phyloP scores from a whole-genome alignment of 2,113 vertebrate genomes.

The Limanda limanda region DNA sequence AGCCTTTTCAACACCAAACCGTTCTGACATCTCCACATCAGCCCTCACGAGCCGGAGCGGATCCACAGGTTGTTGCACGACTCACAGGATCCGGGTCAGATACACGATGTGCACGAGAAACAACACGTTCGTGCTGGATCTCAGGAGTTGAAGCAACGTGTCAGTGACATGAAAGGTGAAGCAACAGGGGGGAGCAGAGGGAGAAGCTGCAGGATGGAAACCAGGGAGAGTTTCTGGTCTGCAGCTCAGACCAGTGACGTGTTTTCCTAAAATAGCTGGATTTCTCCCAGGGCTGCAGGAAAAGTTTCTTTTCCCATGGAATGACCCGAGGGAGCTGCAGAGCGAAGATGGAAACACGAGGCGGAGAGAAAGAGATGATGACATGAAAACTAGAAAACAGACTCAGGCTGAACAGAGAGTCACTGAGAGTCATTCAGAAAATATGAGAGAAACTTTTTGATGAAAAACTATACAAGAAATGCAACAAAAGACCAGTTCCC shows the following conservation, averaged over 20 bases:
- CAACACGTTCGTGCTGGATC: too few relatives aligned
- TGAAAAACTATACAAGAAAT: too few relatives aligned
- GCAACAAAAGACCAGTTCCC: too few relatives aligned
- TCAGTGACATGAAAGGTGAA: not conserved
- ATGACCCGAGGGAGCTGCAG: constrained; percentile 56
- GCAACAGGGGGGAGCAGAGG: constrained; percentile 27
- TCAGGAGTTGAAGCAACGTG: too few relatives aligned
- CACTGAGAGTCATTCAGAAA: too few relatives aligned
- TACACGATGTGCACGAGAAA: too few relatives aligned
- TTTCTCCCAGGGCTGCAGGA: constrained; percentile 70
- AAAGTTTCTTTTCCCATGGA: constrained; percentile 84
- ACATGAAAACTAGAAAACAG: not conserved
- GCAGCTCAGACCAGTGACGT: constrained; percentile 77
- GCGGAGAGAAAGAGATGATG: constrained; percentile 37
- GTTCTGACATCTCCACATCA: too few relatives aligned
- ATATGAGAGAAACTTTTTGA: too few relatives aligned
- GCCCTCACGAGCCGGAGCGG: too few relatives aligned
- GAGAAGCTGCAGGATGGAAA: constrained; percentile 32
- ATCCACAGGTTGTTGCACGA: too few relatives aligned
- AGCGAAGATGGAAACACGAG: constrained; percentile 39
- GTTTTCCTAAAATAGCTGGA: constrained; percentile 79
- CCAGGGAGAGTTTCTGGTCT: constrained; percentile 69
- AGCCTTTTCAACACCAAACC: too few relatives aligned
- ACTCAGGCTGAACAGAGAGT: not conserved
- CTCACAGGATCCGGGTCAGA: too few relatives aligned